Evolutionary conservation across 2,113 vertebrate genomes (phyloP), one percentile per base, ranked within the genome.

Genomic region (Lycaon pictus): DNA sequence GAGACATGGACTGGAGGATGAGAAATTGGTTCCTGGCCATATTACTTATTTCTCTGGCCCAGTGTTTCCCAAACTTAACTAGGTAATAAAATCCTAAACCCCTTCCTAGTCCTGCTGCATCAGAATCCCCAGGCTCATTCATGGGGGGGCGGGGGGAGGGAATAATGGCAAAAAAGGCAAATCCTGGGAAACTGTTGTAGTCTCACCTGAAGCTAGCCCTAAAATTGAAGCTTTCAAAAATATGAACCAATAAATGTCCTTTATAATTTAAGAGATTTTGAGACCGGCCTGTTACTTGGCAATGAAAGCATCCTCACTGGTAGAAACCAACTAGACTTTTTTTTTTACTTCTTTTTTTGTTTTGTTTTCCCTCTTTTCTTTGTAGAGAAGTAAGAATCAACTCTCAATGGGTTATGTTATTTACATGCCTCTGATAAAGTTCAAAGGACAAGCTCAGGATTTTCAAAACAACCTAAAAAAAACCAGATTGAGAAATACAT

Each of bases 401-500:
- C 67, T 76, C 43, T 72, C 23, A 85, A 35, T 37, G 62, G 29
- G 4, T 67, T 91, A 77, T 48, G 20, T 69, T 93, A 80, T 23
- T 62, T 79, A 51, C 27, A 63, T 58, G 7, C 53, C 23, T 71
- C 51, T 83, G 35, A 48, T 63, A n/a, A 94, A 74, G 62, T 91
- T 95, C 82, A 95, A 97, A 97, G 32, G 56, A 79, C 65, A 94
- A 88, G 1, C 17, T 62, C 55, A 62, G 77, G 60, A 35, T 88
- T 86, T 55, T 19, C 62, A 93, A 43, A 53, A 48, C 19, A 88
- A 63, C 3, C 16, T 60, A 22, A 7, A 67, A 65, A 37, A 69
- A 48, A 71, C 74, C 77, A 94, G 51, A 35, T 96, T 96, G 86
- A 88, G 95, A 92, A 97, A 97, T 56, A 79, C 29, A 51, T 72